A percentile compares a stretch with the other conserved stretches of the same genome.
These are phyloP conservation scores for Leptarthrus brevirostris DNA, from an alignment of 2,888 invertebrate species.

Conservation along the genomic window DNA sequence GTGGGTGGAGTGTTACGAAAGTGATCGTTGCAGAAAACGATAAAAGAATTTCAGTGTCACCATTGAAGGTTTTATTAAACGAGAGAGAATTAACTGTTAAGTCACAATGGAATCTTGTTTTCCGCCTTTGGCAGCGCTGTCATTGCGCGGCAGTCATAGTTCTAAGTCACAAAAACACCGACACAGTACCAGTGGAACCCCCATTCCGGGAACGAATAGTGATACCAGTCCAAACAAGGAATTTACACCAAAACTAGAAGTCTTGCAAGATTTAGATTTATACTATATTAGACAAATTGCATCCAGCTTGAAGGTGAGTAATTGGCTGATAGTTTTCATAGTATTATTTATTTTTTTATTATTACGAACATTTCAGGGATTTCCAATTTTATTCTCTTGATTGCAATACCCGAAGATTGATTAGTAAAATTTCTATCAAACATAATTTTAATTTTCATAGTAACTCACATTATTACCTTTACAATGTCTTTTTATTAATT, in stretches of 20 bases:
- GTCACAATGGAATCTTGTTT: constrained; percentile 68
- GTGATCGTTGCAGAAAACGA: not conserved
- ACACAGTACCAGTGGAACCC: constrained; percentile 59
- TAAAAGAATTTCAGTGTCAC: not conserved
- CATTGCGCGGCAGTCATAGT: constrained; percentile 63
- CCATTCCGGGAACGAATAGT: constrained; percentile 3
- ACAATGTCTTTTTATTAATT: too few relatives aligned
- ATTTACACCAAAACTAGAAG: constrained; percentile 66
- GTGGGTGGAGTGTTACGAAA: not conserved
- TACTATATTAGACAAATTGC: constrained; percentile 71
- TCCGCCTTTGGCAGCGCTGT: constrained; percentile 67
- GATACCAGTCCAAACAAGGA: constrained; percentile 47
- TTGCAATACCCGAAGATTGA: too few relatives aligned
- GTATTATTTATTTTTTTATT: too few relatives aligned
- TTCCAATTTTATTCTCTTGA: too few relatives aligned
- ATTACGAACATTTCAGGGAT: too few relatives aligned
- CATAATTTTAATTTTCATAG: too few relatives aligned
- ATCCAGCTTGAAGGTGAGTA: constrained; percentile 69
- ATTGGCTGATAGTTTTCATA: too few relatives aligned
- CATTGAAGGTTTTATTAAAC: too few relatives aligned
- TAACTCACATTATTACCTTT: too few relatives aligned
- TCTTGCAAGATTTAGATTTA: constrained; percentile 69
- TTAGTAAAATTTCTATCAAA: too few relatives aligned
- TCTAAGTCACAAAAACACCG: constrained; percentile 59
- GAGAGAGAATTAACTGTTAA: constrained; percentile 16